Percentiles rank a stretch among this genome's conserved stretches.
Conservation (phyloP, 2,113 vertebrate genomes). For the Triplophysa tibetana region DNA sequence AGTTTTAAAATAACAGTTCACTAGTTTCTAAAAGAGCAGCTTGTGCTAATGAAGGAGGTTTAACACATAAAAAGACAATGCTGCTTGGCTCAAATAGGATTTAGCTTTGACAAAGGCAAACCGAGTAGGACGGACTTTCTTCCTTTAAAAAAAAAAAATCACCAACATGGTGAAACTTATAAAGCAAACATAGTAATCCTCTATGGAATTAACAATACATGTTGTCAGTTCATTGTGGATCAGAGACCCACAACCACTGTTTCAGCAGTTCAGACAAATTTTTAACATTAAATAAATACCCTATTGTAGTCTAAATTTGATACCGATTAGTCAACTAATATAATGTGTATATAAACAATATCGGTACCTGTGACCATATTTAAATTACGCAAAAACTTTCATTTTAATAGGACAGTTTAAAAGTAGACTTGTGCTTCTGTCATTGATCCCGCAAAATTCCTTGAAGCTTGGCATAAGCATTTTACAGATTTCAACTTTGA, state of each 20-base stretch:
- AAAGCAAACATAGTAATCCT: conserved; percentile 46
- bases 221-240: conserved; percentile 40
- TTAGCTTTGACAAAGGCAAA: conserved; percentile 48
- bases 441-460: neutral
- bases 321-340: neutral
- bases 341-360: neutral
- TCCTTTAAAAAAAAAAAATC: conserved; percentile 58
- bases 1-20: too few species aligned
- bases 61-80: too few species aligned
- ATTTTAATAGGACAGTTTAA: neutral
- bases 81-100: conserved; percentile 32
- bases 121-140: conserved; percentile 57
- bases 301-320: neutral
- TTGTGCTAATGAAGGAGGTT: too few species aligned
- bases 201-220: conserved; percentile 33
- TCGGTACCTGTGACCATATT: neutral
- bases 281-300: conserved; percentile 19
- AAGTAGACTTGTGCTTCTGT: neutral
- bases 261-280: conserved; percentile 26
- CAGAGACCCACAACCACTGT: conserved; percentile 23
- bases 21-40: too few species aligned
- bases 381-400: conserved; percentile 5
- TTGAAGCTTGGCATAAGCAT: neutral
- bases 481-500: conserved; percentile 12
- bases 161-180: conserved; percentile 76